A percentile compares a stretch with the other conserved stretches of the same genome.
These are phyloP conservation scores for Papilio dardanus DNA, from an alignment of 1,140 invertebrate genomes.

Conservation along the genomic window DNA sequence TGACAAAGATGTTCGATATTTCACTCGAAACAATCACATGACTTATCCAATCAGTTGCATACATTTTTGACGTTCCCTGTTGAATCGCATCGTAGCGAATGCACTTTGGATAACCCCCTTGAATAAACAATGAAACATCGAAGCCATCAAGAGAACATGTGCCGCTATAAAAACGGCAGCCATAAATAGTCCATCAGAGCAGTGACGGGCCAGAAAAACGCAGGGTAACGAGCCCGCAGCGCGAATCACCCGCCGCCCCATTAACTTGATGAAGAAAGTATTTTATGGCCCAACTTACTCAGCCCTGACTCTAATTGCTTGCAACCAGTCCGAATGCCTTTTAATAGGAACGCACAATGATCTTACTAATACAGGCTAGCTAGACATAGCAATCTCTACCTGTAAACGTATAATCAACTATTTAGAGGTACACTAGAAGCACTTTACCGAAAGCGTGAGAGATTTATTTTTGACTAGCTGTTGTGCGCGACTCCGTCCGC, in stretches of 20 bases:
- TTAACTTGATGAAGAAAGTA: conserved; percentile 73
- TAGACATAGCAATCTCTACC: neutral
- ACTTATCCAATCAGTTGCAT: no score
- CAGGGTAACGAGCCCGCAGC: conserved; percentile 37
- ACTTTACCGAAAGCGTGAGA: neutral
- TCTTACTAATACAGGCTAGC: neutral
- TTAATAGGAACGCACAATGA: conserved; percentile 33
- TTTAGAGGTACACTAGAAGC: neutral
- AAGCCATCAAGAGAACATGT: conserved; percentile 35
- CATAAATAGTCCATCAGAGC: conserved; percentile 42
- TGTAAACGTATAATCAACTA: neutral
- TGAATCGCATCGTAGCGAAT: no score
- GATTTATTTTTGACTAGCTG: neutral
- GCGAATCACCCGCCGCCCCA: conserved; percentile 54
- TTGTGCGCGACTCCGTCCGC: no score
- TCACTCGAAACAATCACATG: no score
- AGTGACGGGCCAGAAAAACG: conserved; percentile 50
- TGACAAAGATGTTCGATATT: no score
- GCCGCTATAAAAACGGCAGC: conserved; percentile 32
- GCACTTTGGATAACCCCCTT: no score
- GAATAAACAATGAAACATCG: conserved; percentile 19
- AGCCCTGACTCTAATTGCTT: conserved; percentile 59
- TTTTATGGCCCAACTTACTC: conserved; percentile 59
- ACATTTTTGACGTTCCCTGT: no score
- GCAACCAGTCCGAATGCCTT: conserved; percentile 47